phyloP scores from a whole-genome alignment of 2,797 vertebrate species.

The Acipenser transmontanus region DNA sequence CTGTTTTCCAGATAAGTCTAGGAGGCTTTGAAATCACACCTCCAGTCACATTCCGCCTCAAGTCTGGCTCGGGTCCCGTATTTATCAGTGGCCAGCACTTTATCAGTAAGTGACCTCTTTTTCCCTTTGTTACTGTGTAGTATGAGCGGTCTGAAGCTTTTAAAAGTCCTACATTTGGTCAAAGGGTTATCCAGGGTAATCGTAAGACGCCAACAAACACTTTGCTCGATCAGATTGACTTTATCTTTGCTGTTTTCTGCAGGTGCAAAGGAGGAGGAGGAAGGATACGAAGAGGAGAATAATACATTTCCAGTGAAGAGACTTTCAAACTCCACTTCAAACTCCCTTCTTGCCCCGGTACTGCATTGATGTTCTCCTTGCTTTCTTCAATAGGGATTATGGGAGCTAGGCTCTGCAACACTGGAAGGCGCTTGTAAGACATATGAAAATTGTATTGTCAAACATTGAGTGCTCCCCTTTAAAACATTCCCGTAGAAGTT shows the following conservation, averaged over 20 bases:
- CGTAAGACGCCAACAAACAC: no score
- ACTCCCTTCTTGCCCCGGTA: conserved; percentile 51
- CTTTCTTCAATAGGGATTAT: no score
- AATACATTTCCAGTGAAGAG: conserved; percentile 66
- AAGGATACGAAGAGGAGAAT: conserved; percentile 48
- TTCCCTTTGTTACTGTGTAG: no score
- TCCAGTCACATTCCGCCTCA: conserved; percentile 66
- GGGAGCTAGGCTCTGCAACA: no score
- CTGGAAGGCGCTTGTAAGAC: no score
- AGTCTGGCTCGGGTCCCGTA: conserved; percentile 65
- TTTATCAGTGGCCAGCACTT: conserved; percentile 74
- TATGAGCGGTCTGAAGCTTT: no score
- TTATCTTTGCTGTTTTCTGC: conserved; percentile 8
- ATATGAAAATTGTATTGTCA: no score
- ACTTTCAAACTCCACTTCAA: conserved; percentile 40
- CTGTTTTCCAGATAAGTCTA: conserved; percentile 52
- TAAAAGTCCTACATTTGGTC: no score
- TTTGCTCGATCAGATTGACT: background rate
- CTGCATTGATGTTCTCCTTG: background rate
- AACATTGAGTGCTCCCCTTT: no score
- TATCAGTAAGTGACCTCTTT: conserved; percentile 56
- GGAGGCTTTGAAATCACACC: conserved; percentile 72
- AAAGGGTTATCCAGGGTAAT: no score
- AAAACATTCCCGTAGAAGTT: no score
- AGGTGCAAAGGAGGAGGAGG: conserved; percentile 51